Percentiles rank a stretch among this genome's conserved stretches.
phyloP scores from a whole-genome alignment of 2,888 invertebrate species.

The Unio pictorum region DNA sequence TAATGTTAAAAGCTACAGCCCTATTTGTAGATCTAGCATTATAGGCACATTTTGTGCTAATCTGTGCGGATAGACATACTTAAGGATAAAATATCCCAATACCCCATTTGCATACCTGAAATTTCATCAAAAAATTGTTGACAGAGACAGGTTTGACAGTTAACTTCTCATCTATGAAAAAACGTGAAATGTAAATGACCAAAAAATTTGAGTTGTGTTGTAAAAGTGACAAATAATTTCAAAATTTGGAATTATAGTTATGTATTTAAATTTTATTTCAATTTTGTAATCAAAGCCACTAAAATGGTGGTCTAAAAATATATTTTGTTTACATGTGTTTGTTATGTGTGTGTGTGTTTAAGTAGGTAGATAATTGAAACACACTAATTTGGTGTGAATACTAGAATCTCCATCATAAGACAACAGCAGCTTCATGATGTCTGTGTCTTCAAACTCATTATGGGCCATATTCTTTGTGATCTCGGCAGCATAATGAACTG shows the following conservation, averaged over 20 bases:
- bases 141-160: too few relatives aligned
- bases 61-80: too few relatives aligned
- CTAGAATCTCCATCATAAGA: constrained; percentile 93
- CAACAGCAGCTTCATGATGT: constrained; percentile 90
- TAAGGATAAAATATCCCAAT: too few relatives aligned
- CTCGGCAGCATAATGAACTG: constrained; percentile 94
- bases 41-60: too few relatives aligned
- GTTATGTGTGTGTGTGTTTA: not conserved
- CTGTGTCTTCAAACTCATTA: constrained; percentile 82
- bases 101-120: too few relatives aligned
- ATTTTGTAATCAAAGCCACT: not conserved
- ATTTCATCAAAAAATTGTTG: too few relatives aligned
- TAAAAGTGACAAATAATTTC: too few relatives aligned
- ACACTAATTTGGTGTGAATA: constrained; percentile 82
- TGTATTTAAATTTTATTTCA: not conserved
- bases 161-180: too few relatives aligned
- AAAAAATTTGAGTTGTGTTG: too few relatives aligned
- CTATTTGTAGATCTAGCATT: too few relatives aligned
- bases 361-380: constrained; percentile 5
- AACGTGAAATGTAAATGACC: too few relatives aligned
- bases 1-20: too few relatives aligned
- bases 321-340: not conserved
- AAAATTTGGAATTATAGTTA: not conserved
- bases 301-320: not conserved
- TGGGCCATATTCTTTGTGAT: constrained; percentile 86